phyloP scores from a whole-genome alignment of 1,140 invertebrate genomes.

The Cyclina sinensis region DNA sequence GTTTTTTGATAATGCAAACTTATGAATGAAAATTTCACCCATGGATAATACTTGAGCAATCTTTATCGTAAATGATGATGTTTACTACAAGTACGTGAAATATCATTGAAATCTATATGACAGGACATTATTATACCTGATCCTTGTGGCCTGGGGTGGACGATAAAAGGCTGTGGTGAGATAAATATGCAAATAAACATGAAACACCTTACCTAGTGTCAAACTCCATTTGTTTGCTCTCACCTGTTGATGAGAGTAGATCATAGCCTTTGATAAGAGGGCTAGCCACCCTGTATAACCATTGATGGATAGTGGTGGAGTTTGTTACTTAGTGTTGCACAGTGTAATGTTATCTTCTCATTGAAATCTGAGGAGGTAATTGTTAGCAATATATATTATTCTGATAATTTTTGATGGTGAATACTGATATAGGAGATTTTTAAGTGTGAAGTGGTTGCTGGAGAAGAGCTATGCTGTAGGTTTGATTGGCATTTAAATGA shows the following conservation, averaged over 20 bases:
- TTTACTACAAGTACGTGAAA: neutral
- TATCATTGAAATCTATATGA: neutral
- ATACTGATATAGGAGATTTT: neutral
- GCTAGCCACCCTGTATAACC: neutral
- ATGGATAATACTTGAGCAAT: too few relatives aligned
- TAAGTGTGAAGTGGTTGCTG: neutral
- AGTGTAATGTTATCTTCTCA: neutral
- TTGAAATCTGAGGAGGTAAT: neutral
- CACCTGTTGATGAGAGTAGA: slow-evolving; percentile 2
- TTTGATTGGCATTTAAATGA: neutral
- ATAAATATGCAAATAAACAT: neutral
- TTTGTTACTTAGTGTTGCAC: neutral
- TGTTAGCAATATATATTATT: neutral
- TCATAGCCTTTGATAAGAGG: slow-evolving; percentile 1
- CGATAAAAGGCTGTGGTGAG: neutral
- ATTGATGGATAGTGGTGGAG: neutral
- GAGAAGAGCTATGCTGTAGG: neutral
- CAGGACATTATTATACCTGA: neutral
- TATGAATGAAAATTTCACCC: too few relatives aligned
- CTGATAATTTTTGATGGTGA: neutral
- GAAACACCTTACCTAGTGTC: slow-evolving; percentile 8
- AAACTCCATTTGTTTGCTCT: neutral
- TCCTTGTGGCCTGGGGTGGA: neutral
- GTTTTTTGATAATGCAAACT: too few relatives aligned
- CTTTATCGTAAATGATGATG: neutral